A percentile compares a stretch with the other conserved stretches of the same genome.
Conservation (phyloP, 2,797 vertebrate species). For the Rhodeus uyekii region DNA sequence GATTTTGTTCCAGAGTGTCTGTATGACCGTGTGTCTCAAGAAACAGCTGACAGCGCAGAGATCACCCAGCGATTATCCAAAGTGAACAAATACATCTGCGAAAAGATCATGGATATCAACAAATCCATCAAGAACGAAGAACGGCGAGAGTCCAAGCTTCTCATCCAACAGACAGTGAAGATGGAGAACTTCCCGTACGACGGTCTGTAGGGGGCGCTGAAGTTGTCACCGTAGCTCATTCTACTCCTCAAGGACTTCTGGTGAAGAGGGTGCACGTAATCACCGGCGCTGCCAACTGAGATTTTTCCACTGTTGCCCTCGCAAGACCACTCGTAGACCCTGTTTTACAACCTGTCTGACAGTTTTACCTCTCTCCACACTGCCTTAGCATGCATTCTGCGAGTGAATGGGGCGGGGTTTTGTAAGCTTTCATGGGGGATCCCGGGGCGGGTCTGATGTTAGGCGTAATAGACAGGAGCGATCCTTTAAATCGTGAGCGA, state of each 20-base stretch:
- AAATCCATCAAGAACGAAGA: conserved; percentile 99
- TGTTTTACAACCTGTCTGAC: conserved; percentile 52
- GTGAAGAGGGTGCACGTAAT: conserved; percentile 63
- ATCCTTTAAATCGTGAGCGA: conserved; percentile 67
- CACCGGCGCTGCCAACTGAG: conserved; percentile 64
- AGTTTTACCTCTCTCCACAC: conserved; percentile 73
- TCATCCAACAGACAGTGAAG: conserved; percentile 85
- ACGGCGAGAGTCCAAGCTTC: conserved; percentile 94
- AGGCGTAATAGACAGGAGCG: conserved; percentile 66
- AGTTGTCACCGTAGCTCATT: conserved; percentile 59
- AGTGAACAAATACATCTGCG: conserved; percentile 99
- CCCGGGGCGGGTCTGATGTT: conserved; percentile 39
- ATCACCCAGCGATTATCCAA: conserved; percentile 99
- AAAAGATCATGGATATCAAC: conserved; percentile 99
- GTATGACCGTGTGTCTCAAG: conserved; percentile 98
- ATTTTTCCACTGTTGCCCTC: conserved; percentile 62
- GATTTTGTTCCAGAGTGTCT: conserved; percentile 87
- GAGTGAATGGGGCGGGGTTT: conserved; percentile 62
- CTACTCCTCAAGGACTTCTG: conserved; percentile 63
- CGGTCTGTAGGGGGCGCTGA: conserved; percentile 73
- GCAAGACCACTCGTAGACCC: conserved; percentile 54
- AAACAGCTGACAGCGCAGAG: conserved; percentile 97
- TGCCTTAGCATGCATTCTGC: conserved; percentile 49
- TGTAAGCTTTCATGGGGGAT: conserved; percentile 64
- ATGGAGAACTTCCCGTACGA: conserved; percentile 85